phyloP scores from a whole-genome alignment of 2,888 invertebrate genomes.

The Timandra comae region DNA sequence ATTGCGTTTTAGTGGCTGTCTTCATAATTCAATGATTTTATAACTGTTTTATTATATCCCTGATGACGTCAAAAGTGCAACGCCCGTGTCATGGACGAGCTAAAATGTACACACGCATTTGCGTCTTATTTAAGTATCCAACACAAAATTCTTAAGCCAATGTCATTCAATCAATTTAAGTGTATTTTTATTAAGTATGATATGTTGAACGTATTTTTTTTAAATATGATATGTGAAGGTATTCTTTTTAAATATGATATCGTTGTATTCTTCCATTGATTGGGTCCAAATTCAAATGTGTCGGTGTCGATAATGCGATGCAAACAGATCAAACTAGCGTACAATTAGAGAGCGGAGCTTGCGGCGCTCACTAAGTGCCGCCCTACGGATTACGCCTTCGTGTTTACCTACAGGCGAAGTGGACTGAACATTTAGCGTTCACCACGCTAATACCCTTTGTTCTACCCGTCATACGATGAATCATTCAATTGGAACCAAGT shows the following conservation, averaged over 20 bases:
- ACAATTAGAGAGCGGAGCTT: slow-evolving; percentile 68
- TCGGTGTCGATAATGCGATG: slow-evolving; percentile 41
- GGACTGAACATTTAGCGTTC: slow-evolving; percentile 55
- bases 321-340: slow-evolving; percentile 67
- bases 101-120: slow-evolving; percentile 31
- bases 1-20: slow-evolving; percentile 6
- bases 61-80: slow-evolving; percentile 35
- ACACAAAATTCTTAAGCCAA: too few species aligned
- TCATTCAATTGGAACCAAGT: slow-evolving; percentile 41
- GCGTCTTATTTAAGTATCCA: slow-evolving; percentile 15
- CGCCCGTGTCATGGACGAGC: slow-evolving; percentile 25
- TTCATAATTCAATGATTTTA: slow-evolving; percentile 17
- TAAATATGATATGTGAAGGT: too few species aligned
- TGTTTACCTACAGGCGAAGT: slow-evolving; percentile 55
- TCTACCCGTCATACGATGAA: slow-evolving; percentile 54
- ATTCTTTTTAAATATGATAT: too few species aligned
- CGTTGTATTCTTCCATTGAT: too few species aligned
- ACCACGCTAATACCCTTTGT: slow-evolving; percentile 59
- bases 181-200: too few species aligned
- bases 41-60: slow-evolving; percentile 15
- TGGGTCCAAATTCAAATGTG: slow-evolving; percentile 6
- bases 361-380: slow-evolving; percentile 68
- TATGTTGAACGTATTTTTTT: too few species aligned
- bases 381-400: slow-evolving; percentile 67
- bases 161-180: too few species aligned